phyloP scores from a whole-genome alignment of 2,888 invertebrate species.

The Eristalinus aeneus region DNA sequence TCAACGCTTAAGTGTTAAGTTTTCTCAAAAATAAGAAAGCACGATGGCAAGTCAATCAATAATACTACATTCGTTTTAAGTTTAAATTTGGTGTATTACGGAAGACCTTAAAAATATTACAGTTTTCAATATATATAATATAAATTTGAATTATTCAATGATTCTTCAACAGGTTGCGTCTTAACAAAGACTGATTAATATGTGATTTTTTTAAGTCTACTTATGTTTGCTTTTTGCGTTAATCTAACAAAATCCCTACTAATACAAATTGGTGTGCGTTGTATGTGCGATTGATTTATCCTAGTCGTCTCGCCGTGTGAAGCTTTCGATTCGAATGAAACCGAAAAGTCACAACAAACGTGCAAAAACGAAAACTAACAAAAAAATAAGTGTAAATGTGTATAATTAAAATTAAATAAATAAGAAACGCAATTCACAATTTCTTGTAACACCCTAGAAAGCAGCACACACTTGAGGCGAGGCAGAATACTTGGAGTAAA shows the following conservation, averaged over 20 bases:
- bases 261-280: conserved; percentile 60
- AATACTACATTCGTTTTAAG: conserved; percentile 8
- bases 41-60: too few species aligned
- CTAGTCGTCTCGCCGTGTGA: conserved; percentile 18
- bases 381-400: not conserved
- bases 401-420: not conserved
- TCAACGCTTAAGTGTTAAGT: too few species aligned
- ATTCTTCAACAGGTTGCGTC: conserved; percentile 54
- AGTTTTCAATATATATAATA: conserved; percentile 63
- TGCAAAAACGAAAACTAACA: conserved; percentile 3
- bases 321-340: conserved; percentile 6
- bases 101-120: conserved; percentile 67
- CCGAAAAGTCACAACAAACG: conserved; percentile 57
- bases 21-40: too few species aligned
- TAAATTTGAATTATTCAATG: conserved; percentile 65
- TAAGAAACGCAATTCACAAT: conserved; percentile 11
- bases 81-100: conserved; percentile 70
- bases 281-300: conserved; percentile 8
- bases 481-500: conserved; percentile 35
- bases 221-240: conserved; percentile 36
- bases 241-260: conserved; percentile 64
- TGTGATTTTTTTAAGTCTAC: conserved; percentile 33
- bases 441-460: conserved; percentile 21
- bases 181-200: conserved; percentile 33
- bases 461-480: conserved; percentile 25